Evolutionary conservation across 2,797 vertebrate species (phyloP).

Genomic region (Amazona ochrocephala): DNA sequence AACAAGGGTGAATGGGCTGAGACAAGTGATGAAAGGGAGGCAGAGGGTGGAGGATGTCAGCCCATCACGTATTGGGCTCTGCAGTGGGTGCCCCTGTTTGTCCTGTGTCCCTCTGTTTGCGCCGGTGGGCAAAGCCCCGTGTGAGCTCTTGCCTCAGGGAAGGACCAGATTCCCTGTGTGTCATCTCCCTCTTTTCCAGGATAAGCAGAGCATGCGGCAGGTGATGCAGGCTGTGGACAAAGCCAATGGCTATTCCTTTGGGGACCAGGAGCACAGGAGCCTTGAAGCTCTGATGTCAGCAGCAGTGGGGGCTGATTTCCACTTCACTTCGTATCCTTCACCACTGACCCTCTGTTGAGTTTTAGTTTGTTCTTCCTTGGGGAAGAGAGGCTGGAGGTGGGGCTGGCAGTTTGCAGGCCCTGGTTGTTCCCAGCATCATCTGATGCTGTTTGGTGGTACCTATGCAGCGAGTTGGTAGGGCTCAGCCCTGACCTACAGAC

Average conservation of each 20-base stretch:
- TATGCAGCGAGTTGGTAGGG: rapidly evolving
- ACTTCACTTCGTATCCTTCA: slow-evolving; percentile 95
- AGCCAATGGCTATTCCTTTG: slow-evolving; percentile 95
- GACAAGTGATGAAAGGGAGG: background rate
- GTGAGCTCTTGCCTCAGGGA: rapidly evolving
- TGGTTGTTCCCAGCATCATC: rapidly evolving
- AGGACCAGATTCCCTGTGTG: background rate
- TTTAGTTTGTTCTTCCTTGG: background rate
- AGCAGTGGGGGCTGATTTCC: slow-evolving; percentile 93
- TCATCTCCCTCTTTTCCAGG: slow-evolving; percentile 74
- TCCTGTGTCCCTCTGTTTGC: background rate
- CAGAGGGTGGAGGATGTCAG: background rate
- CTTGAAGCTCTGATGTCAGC: slow-evolving; percentile 94
- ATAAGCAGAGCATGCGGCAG: slow-evolving; percentile 90
- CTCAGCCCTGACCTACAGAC: background rate
- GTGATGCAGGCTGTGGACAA: slow-evolving; percentile 93
- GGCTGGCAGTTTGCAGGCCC: background rate
- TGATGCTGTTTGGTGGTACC: background rate
- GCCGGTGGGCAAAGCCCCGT: background rate
- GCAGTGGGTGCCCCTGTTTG: background rate
- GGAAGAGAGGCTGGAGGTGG: background rate
- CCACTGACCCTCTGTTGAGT: rapidly evolving
- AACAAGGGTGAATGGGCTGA: background rate
- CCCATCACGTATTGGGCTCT: rapidly evolving
- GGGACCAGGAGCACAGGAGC: slow-evolving; percentile 88